These are phyloP conservation scores for Phalacrocorax brasilianus DNA, from an alignment of 2,113 vertebrate species.

Conservation along the genomic window DNA sequence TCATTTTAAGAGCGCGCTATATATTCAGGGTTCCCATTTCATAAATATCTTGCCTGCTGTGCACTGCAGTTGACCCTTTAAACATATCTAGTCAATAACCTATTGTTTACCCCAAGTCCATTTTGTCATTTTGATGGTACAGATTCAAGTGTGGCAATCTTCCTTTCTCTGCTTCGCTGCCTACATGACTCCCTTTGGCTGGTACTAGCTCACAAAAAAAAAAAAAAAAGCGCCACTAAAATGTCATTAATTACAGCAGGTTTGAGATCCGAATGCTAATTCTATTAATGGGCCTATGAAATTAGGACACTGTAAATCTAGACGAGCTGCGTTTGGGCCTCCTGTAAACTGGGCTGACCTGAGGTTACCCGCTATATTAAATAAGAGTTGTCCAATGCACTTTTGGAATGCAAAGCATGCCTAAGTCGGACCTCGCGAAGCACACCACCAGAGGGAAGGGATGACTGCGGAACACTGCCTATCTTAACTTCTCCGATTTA, in stretches of 20 bases:
- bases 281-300: constrained; percentile 61
- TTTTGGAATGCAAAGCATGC: constrained; percentile 32
- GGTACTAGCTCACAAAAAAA: constrained; percentile 24
- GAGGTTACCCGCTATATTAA: constrained; percentile 25
- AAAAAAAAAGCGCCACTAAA: neutral
- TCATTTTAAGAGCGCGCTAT: constrained; percentile 47
- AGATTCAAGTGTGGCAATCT: constrained; percentile 62
- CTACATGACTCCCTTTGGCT: constrained; percentile 32
- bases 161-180: constrained; percentile 61
- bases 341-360: constrained; percentile 26
- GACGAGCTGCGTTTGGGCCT: neutral
- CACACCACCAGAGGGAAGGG: constrained; percentile 8
- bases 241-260: constrained; percentile 60
- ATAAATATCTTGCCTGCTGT: constrained; percentile 71
- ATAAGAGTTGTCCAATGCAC: neutral
- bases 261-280: constrained; percentile 54
- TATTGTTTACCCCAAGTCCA: constrained; percentile 52
- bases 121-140: constrained; percentile 70
- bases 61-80: constrained; percentile 67
- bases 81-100: constrained; percentile 58
- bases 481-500: neutral
- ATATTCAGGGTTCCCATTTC: constrained; percentile 64
- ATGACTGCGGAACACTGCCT: neutral
- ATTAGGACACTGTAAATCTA: constrained; percentile 65
- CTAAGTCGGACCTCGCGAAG: constrained; percentile 56